phyloP scores from a whole-genome alignment of 1,140 invertebrate genomes.

The Sarcophaga peregrina region DNA sequence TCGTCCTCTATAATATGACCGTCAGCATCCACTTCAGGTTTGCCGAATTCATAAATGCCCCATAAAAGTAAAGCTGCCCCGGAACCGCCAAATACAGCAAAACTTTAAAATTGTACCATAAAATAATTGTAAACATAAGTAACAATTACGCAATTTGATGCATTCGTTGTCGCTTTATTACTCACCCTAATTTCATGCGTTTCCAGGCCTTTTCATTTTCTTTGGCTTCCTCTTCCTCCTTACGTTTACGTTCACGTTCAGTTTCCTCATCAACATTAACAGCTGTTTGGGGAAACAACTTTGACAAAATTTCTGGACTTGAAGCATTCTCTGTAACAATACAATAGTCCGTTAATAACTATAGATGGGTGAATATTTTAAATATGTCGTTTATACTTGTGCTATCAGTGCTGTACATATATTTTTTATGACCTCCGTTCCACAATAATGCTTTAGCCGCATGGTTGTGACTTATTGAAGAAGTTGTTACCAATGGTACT shows the following conservation, averaged over 20 bases:
- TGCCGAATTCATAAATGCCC: slow-evolving; percentile 76
- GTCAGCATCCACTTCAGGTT: slow-evolving; percentile 77
- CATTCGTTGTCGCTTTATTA: not conserved
- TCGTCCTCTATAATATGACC: slow-evolving; percentile 85
- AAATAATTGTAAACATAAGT: not conserved
- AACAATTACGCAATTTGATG: slow-evolving; percentile 26
- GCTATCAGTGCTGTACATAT: not conserved
- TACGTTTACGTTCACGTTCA: slow-evolving; percentile 58
- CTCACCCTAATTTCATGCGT: slow-evolving; percentile 72
- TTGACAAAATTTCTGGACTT: slow-evolving; percentile 54
- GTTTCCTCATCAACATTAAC: slow-evolving; percentile 51
- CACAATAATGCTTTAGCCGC: slow-evolving; percentile 66
- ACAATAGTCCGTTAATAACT: not conserved
- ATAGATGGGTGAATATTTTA: not conserved
- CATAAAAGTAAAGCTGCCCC: slow-evolving; percentile 68
- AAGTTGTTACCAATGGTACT: not conserved
- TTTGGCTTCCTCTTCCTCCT: slow-evolving; percentile 64
- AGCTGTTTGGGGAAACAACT: slow-evolving; percentile 64
- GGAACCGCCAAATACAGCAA: slow-evolving; percentile 70
- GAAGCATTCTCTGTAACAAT: slow-evolving; percentile 39
- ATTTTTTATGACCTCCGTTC: not conserved
- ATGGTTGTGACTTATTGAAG: slow-evolving; percentile 6
- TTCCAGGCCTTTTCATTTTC: slow-evolving; percentile 73
- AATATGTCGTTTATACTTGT: not conserved
- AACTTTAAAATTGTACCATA: slow-evolving; percentile 59